Conservation (phyloP, 2,113 vertebrate species). For the Meriones unguiculatus region DNA sequence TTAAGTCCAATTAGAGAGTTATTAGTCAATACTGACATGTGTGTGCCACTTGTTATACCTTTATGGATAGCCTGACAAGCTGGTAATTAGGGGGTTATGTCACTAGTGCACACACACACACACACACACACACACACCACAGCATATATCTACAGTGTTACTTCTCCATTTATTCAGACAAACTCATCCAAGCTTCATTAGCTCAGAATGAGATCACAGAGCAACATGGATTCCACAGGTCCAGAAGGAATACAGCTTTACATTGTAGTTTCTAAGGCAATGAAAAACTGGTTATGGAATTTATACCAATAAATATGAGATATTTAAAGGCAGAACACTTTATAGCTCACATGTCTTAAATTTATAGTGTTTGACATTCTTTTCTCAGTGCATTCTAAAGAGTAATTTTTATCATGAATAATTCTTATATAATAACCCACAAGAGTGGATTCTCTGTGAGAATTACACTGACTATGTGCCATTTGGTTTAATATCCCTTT, state of each 20-base stretch:
- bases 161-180: background rate
- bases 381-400: slow-evolving; percentile 11
- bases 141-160: background rate
- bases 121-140: background rate
- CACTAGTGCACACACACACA: background rate
- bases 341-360: slow-evolving; percentile 2
- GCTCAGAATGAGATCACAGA: slow-evolving; percentile 30
- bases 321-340: slow-evolving; percentile 28
- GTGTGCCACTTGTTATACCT: background rate
- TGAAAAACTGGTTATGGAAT: slow-evolving; percentile 48
- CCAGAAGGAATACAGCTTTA: background rate
- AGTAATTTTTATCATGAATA: slow-evolving; percentile 33
- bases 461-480: background rate
- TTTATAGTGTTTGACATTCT: slow-evolving; percentile 19
- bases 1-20: background rate
- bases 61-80: background rate
- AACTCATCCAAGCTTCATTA: slow-evolving; percentile 17
- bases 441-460: background rate
- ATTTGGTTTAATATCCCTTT: slow-evolving; percentile 3
- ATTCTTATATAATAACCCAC: background rate
- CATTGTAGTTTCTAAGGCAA: slow-evolving; percentile 22
- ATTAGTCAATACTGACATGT: background rate
- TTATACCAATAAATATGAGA: slow-evolving; percentile 18
- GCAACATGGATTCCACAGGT: background rate
- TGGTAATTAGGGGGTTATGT: background rate